Evolutionary conservation across 2,113 vertebrate genomes (phyloP).

Genomic region (Periophthalmodon schlosseri): DNA sequence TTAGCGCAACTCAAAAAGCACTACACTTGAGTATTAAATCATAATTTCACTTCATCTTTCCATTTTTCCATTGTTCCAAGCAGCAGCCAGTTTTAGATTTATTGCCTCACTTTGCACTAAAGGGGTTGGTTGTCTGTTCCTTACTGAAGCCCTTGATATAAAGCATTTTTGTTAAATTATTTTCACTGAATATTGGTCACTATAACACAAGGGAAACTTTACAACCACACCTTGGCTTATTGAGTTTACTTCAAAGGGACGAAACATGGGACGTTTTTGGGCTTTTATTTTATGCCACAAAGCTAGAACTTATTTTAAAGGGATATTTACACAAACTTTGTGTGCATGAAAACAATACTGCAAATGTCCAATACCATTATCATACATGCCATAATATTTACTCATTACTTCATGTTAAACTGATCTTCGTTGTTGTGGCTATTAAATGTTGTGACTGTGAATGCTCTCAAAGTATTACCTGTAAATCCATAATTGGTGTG

Average conservation of each 20-base stretch:
- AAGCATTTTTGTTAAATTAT: conserved; percentile 26
- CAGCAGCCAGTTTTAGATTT: conserved; percentile 30
- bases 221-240: neutral
- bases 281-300: conserved; percentile 42
- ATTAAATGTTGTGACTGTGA: conserved; percentile 68
- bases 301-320: conserved; percentile 29
- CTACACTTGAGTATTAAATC: conserved; percentile 13
- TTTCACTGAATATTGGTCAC: conserved; percentile 40
- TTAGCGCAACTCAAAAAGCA: conserved; percentile 32
- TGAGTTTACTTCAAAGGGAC: conserved; percentile 17
- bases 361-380: conserved; percentile 24
- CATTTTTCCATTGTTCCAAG: conserved; percentile 15
- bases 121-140: conserved; percentile 11
- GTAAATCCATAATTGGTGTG: conserved; percentile 72
- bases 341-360: conserved; percentile 54
- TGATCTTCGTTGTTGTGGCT: conserved; percentile 49
- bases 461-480: conserved; percentile 65
- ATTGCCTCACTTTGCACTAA: conserved; percentile 60
- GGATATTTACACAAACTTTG: conserved; percentile 34
- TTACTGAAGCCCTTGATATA: conserved; percentile 11
- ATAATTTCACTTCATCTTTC: conserved; percentile 30
- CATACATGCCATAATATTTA: conserved; percentile 35
- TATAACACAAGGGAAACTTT: conserved; percentile 30
- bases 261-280: conserved; percentile 33
- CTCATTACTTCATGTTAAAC: conserved; percentile 56